phyloP scores from a whole-genome alignment of 1,140 invertebrate species.

The Meloidogyne floridensis region DNA sequence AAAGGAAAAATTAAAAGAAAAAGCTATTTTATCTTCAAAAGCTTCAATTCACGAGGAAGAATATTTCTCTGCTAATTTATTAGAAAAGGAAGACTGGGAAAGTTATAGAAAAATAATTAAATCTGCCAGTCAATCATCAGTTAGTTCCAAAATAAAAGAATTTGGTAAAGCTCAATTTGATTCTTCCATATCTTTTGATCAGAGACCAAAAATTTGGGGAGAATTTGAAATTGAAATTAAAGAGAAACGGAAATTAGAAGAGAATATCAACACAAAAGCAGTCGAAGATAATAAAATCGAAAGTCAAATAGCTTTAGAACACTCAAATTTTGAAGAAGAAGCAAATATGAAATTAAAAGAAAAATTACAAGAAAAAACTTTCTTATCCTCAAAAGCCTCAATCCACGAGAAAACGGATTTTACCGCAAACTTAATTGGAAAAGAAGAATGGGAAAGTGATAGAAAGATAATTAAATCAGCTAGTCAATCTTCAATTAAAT shows the following conservation, averaged over 20 bases:
- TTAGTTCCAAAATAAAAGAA: neutral
- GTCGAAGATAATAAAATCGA: neutral
- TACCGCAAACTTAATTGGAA: neutral
- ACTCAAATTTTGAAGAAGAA: neutral
- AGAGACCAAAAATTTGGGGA: neutral
- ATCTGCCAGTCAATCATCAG: neutral
- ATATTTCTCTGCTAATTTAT: neutral
- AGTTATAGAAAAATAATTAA: neutral
- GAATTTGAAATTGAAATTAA: neutral
- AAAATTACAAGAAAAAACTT: neutral
- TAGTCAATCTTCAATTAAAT: neutral
- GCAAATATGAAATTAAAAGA: slow-evolving; percentile 7
- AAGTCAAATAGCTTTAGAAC: neutral
- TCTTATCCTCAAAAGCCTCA: neutral
- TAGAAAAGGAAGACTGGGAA: neutral
- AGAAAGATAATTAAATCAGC: neutral
- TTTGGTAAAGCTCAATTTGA: neutral
- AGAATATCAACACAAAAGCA: neutral
- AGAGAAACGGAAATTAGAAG: neutral
- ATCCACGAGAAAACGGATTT: neutral
- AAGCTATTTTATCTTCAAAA: neutral
- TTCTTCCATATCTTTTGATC: neutral
- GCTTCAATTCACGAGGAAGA: neutral
- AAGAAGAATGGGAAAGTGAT: neutral
- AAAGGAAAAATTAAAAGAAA: neutral